Evolutionary conservation across 2,797 vertebrate genomes (phyloP).

Genomic region (Myotis vivesi): DNA sequence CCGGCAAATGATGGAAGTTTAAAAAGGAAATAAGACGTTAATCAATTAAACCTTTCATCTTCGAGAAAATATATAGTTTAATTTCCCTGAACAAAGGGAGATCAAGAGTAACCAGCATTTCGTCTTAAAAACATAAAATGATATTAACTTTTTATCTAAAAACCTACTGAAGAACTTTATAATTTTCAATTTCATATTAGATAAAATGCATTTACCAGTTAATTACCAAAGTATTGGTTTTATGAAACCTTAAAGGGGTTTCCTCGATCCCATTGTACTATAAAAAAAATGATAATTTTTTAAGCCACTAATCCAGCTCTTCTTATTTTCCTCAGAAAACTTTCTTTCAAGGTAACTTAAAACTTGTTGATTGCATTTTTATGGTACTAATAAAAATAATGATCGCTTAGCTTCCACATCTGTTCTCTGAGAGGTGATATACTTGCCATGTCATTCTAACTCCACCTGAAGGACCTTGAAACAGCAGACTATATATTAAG

Average conservation of each 20-base stretch:
- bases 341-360: constrained; percentile 19
- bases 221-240: background rate
- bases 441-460: background rate
- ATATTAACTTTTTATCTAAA: constrained; percentile 40
- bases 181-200: background rate
- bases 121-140: background rate
- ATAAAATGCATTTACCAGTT: background rate
- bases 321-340: constrained; percentile 29
- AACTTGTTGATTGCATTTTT: background rate
- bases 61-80: background rate
- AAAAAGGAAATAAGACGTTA: constrained; percentile 36
- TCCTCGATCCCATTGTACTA: background rate
- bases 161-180: background rate
- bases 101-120: background rate
- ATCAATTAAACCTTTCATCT: constrained; percentile 3
- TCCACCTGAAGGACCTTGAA: constrained; percentile 1
- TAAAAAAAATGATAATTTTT: background rate
- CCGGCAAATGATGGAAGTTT: constrained; percentile 28
- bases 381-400: constrained; percentile 21
- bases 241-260: background rate
- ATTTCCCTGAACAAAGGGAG: background rate
- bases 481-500: background rate
- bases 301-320: background rate
- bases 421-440: background rate
- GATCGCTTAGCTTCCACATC: background rate